Evolutionary conservation across 92 coral and sea anemone species (phyloP).

Genomic region (Epizoanthus stellaris): DNA sequence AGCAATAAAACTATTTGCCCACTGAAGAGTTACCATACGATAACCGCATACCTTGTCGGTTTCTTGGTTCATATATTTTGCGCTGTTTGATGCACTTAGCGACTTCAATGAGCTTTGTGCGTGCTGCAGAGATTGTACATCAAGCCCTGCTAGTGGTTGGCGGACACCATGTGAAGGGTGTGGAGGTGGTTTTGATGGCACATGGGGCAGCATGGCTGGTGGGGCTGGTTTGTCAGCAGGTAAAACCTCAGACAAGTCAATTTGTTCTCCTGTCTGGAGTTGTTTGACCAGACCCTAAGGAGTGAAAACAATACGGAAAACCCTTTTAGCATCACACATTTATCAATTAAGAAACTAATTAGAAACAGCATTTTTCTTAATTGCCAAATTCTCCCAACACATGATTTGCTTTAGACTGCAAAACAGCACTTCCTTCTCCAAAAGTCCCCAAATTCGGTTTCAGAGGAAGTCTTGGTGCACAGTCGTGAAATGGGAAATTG

Average conservation of each 20-base stretch:
- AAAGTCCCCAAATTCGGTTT: not conserved
- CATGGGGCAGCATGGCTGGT: slow-evolving; percentile 21
- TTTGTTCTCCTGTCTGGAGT: slow-evolving; percentile 68
- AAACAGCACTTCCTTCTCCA: not conserved
- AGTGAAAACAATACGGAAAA: not conserved
- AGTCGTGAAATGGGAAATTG: too few relatives aligned
- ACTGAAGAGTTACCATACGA: not conserved
- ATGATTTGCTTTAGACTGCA: too few relatives aligned
- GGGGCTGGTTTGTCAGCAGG: slow-evolving; percentile 41
- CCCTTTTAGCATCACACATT: not conserved
- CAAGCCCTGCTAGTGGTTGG: slow-evolving; percentile 64
- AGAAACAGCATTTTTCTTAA: too few relatives aligned
- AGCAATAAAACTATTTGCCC: too few relatives aligned
- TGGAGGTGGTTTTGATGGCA: slow-evolving; percentile 47
- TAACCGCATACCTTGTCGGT: slow-evolving; percentile 51
- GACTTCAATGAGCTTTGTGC: slow-evolving; percentile 67
- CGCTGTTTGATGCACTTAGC: slow-evolving; percentile 47
- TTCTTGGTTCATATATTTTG: slow-evolving; percentile 47
- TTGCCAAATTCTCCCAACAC: too few relatives aligned
- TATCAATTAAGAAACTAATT: too few relatives aligned
- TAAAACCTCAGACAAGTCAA: slow-evolving; percentile 65
- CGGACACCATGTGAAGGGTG: slow-evolving; percentile 42
- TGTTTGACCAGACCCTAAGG: slow-evolving; percentile 73
- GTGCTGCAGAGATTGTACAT: slow-evolving; percentile 53
- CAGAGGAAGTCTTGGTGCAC: too few relatives aligned